Conservation (phyloP, 2,797 vertebrate species). For the Rhincodon typus region DNA sequence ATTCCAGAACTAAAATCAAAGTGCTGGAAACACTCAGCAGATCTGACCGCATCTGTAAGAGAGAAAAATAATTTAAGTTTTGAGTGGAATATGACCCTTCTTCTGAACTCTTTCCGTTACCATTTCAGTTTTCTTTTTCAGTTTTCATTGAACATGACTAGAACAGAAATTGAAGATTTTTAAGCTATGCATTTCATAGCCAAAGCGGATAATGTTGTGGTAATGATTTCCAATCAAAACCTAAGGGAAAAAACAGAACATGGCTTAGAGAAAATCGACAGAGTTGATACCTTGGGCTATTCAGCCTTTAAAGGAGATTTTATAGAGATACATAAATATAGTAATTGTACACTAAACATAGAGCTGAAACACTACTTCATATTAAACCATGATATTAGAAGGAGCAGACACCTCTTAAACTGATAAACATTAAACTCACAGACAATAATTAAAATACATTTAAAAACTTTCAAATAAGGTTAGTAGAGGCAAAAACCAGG, state of each 20-base stretch:
- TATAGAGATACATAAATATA: background rate
- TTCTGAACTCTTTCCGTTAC: background rate
- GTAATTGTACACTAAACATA: background rate
- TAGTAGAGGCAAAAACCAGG: background rate
- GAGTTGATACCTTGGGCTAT: background rate
- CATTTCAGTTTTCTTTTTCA: no score
- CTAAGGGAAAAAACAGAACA: background rate
- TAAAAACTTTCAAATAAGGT: background rate
- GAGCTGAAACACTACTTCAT: background rate
- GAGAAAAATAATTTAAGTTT: background rate
- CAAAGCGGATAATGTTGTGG: no score
- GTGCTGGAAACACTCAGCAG: background rate
- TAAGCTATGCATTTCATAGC: background rate
- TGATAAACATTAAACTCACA: background rate
- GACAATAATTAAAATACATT: no score
- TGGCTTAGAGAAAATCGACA: background rate
- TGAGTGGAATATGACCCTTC: background rate
- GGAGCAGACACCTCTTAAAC: background rate
- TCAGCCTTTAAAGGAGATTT: background rate
- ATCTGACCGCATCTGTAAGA: background rate
- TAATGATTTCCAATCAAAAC: background rate
- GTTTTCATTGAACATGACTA: background rate
- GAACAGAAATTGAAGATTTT: background rate
- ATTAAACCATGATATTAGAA: background rate
- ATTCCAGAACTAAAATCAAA: no score